Percentiles rank a stretch among this genome's conserved stretches.
These are phyloP conservation scores for Empidonax alnorum DNA, from an alignment of 2,113 vertebrate genomes.

Conservation along the genomic window DNA sequence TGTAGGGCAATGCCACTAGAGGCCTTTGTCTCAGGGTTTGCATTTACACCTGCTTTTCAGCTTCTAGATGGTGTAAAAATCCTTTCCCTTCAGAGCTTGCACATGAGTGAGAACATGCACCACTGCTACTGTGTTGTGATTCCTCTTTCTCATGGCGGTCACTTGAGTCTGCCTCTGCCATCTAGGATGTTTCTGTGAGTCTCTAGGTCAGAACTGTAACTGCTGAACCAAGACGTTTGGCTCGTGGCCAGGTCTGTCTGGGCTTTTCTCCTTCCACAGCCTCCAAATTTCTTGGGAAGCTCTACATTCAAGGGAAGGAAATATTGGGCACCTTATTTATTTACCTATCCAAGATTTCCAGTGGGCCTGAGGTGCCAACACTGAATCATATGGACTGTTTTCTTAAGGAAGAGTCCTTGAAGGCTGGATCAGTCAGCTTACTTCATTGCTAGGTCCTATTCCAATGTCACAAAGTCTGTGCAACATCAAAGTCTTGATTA, in stretches of 20 bases:
- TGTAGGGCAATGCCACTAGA: background rate
- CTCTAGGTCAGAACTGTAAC: background rate
- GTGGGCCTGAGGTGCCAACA: background rate
- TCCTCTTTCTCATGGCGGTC: background rate
- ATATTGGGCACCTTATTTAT: background rate
- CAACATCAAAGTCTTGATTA: background rate
- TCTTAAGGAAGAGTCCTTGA: background rate
- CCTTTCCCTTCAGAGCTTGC: background rate
- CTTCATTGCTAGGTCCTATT: background rate
- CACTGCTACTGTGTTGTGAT: background rate
- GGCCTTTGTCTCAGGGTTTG: background rate
- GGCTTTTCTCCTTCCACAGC: background rate
- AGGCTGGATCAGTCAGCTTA: background rate
- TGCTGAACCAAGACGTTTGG: rapidly evolving
- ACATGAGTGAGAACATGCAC: background rate
- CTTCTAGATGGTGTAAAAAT: background rate
- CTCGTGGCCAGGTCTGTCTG: background rate
- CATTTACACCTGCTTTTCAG: background rate
- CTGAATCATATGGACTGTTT: background rate
- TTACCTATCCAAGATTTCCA: background rate
- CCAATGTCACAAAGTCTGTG: background rate
- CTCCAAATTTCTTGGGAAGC: background rate
- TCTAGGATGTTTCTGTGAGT: background rate
- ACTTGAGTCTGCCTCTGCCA: background rate
- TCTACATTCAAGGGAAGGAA: background rate